phyloP scores from a whole-genome alignment of 1,140 invertebrate genomes.

The Andrena cerasifolii region DNA sequence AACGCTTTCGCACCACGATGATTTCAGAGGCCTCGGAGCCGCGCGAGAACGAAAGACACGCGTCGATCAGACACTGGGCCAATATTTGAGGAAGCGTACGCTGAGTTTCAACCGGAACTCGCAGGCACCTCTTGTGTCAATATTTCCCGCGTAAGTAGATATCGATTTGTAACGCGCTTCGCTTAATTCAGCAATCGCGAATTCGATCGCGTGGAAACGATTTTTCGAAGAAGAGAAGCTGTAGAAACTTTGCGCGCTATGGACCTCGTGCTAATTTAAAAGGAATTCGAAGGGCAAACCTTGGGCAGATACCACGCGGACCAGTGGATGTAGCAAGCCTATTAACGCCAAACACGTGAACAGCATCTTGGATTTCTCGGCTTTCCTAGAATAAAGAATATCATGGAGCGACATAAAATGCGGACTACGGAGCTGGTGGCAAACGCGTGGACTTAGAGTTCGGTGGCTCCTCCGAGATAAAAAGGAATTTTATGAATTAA shows the following conservation, averaged over 20 bases:
- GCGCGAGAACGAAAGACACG: too few relatives aligned
- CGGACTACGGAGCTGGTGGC: too few relatives aligned
- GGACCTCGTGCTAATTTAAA: neutral
- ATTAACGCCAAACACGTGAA: slow-evolving; percentile 12
- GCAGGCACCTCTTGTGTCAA: neutral
- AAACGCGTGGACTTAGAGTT: too few relatives aligned
- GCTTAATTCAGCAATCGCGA: too few relatives aligned
- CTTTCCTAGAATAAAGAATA: slow-evolving; percentile 9
- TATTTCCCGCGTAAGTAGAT: too few relatives aligned
- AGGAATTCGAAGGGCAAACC: slow-evolving; percentile 50
- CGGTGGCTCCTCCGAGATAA: too few relatives aligned
- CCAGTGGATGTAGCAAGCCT: slow-evolving; percentile 17
- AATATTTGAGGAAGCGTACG: too few relatives aligned
- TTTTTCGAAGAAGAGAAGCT: neutral
- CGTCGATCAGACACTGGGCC: too few relatives aligned
- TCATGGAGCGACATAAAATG: neutral
- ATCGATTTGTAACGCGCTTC: neutral
- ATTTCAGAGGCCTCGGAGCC: too few relatives aligned
- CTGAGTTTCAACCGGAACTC: too few relatives aligned
- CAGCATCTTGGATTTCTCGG: slow-evolving; percentile 8
- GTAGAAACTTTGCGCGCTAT: neutral
- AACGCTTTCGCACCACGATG: too few relatives aligned
- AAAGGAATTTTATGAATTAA: too few relatives aligned
- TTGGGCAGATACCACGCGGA: slow-evolving; percentile 43
- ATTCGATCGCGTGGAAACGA: neutral